Base-by-base conservation (phyloP, 2,113 vertebrate genomes). In the Hemiscyllium ocellatum region DNA sequence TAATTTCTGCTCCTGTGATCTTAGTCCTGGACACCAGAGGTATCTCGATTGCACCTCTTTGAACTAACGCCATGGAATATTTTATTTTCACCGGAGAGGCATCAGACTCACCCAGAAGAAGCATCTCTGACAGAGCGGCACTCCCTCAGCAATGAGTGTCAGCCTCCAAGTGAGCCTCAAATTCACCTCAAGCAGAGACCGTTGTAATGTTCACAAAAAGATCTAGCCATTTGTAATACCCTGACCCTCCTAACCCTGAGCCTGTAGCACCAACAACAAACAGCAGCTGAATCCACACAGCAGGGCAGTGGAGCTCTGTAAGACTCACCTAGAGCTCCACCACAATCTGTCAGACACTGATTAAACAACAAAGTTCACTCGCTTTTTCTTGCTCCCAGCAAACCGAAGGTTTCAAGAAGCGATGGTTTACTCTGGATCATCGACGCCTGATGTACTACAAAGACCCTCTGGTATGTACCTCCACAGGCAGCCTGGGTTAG, bases 371-470 rank as follows among this genome's bases (percentile, higher is more conserved):
- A 5, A 20, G 24, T 20, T 5, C 22, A 26, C 68, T 29, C 94
- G 2, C 19, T 96, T 70, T 97, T 96, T 95, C 69, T 96, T 3
- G 96, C 94, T 96, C 24, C 0, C 96, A 99, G 98, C 98, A 98
- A 96, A 98, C 96, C 6, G 98, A 99, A 96, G 98, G 98, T n/a
- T 99, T 99, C 96, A 99, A 98, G 98, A 99, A 98, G 96, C 98
- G 98, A 96, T 99, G 98, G 98, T 98, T 99, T 96, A 98, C 98
- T 0, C 97, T 99, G 95, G 98, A 99, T 97, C 98, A 98, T 95
- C 97, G 98, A 95, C 97, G 98, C 29, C 98, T 99, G 96, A 98
- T 99, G 98, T 99, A 99, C 97, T 99, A 98, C 97, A 99, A 98
- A 97, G 98, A 99, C 96, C 98, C 98, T 8, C 97, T 99, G 98